Base-by-base conservation (phyloP, 64 coral and sea anemone species). In the Actinia tenebrosa region DNA sequence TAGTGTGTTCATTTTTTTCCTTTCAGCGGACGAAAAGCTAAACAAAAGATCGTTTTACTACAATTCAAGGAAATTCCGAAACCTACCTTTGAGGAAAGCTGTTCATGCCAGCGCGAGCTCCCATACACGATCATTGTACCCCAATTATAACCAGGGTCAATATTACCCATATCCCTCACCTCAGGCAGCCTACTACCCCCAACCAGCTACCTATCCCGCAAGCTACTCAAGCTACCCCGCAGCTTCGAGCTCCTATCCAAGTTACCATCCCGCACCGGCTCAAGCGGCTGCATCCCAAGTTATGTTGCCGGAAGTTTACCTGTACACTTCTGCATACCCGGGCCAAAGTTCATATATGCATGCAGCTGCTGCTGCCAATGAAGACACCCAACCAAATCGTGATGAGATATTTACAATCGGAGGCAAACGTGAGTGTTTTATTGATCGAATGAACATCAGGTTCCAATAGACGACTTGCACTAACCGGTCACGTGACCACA, bases 351-450 rank as follows among this genome's bases (percentile, higher is more conserved):
- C 13, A 42, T 3, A 15, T 42, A 13, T 26, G 1, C 69, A 75
- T 42, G 89, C 37, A 5, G 42, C 77, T 17, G 84, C 77, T 17
- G 84, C 71, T 10, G 85, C 64, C 17, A 53, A 18, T 87, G 86
- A 77, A 81, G 62, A 86, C 11, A 77, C 85, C 6, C 90, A 86
- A 22, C 90, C 90, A 1, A 68, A 92, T 56, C 79, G 90, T 53
- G 71, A 86, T 25, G 90, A 92, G 22, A 78, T 71, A 7, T 92
- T 87, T 30, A 84, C 84, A 18, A 92, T 92, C 90, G 83, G 80
- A 72, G 90, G 78, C 53, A 87, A 80, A 92, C 62, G 90, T 92
- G 86, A 92, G 90, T 53, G 69, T 10, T 42, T 75, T 2, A 3
- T 50, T 50, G 7, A 37, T 1, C 30, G 30, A 37, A 37, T 0